Base-by-base conservation (phyloP, 1,140 invertebrate genomes). In the Pomacea maculata region DNA sequence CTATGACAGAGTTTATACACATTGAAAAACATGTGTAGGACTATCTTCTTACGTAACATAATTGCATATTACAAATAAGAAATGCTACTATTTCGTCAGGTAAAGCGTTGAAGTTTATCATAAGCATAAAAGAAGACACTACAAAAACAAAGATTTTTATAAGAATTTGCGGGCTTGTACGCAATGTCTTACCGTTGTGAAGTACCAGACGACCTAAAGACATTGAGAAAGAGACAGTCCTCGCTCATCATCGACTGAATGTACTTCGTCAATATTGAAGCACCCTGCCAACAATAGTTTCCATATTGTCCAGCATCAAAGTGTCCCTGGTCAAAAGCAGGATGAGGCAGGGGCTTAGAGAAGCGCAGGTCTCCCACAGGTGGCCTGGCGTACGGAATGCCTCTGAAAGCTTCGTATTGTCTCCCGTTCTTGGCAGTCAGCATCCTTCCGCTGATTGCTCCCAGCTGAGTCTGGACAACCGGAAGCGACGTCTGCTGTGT, bases 221-320 rank as follows among this genome's bases (percentile, higher is more conserved):
- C 95, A 90, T 97, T 98, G 75, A 99, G 93, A 90, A 97, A 97
- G 12, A 99, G 94, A 91, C 98, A 99, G 92, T 99, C 97, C 93
- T 99, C 98, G 84, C 54, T 70, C 55, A 65, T 63, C 14, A 57
- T 57, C 9, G 55, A 57, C 9, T 14, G 9, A 57, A 10, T 0
- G 61, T 65, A 45, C 8, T 15, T 21, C 10, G 19, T 1, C 29
- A 34, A 34, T 10, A 10, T 8, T 25, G 29, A 8, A 21, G 19
- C 9, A 21, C 10, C 67, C 67, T 68, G 67, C 67, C 21, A 34
- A 34, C 67, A 68, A 10, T 4, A 12, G 10, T 34, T 68, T 34
- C 67, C 67, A 68, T 1, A 68, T 8, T 68, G 8, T 9, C 67
- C 19, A 8, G 67, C 67, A 34, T 68, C 67, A 12, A 25, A 19